Evolutionary conservation across 2,113 vertebrate species (phyloP), one percentile per base, ranked within the genome.

Genomic region (Oreochromis aureus): DNA sequence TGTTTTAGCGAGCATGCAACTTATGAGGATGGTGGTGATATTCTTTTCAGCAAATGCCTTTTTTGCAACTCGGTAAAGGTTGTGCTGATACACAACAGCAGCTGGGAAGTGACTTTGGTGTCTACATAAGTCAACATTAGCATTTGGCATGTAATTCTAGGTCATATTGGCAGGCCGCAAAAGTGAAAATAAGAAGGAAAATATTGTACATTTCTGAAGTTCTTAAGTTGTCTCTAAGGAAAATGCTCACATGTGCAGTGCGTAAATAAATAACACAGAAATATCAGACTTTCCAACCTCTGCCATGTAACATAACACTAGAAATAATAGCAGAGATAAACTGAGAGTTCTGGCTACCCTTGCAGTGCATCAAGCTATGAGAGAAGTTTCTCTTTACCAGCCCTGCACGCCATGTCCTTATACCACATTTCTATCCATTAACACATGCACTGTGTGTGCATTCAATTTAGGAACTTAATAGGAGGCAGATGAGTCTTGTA

Each of bases 401-500:
- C 80, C 54, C 84, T 73, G 89, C 88, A 93, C 85, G 51, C 3
- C 89, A 88, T 90, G 92, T 93, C 86, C 91, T 89, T 34, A 66
- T 81, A 30, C 84, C 11, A 30, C 90, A 89, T 94, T 93, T 94
- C 86, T 58, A 81, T 89, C 93, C 89, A 94, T 96, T 95, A 93
- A 93, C 95, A 95, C 89, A 69, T 92, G 84, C 81, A 79, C 89
- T 89, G 96, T 93, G 93, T 93, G 95, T 93, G 94, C 95, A 93
- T 93, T 93, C 91, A 89, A 90, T 94, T 91, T 91, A 82, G 81
- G 87, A 87, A 92, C 85, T 90, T 98, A 98, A 98, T 97, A 96
- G 96, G 89, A 96, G 96, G 97, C 97, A 98, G 97, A 98, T 98
- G 97, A 98, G 93, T 96, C 97, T 95, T 96, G 96, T 96, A 96